Evolutionary conservation across 2,113 vertebrate genomes (phyloP), one percentile per base, ranked within the genome.

Genomic region (Columbina picui): DNA sequence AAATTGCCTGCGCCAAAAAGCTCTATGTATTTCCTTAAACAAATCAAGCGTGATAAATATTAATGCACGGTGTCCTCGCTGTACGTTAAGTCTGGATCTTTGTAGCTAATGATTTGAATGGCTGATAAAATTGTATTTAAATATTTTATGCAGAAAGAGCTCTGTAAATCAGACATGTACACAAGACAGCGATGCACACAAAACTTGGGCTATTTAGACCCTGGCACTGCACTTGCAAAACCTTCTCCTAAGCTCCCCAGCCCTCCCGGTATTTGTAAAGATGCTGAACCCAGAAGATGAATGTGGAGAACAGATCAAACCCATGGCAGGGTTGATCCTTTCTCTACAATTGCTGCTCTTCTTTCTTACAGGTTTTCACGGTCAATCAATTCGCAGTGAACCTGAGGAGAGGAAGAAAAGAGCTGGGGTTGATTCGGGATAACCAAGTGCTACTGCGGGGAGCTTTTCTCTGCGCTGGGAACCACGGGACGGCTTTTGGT

Each of bases 31-130:
- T 97, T 95, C 86, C 88, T 59, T 92, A 95, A 96, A 94, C 95
- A 96, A 96, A 97, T 96, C 90, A 94, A 87, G 94, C 76, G 19
- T 65, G 68, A 96, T 98, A 96, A 97, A 97, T 98, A 97, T 97
- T 98, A 95, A 98, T 95, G 96, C 89, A 3, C 20, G 10, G 26
- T 71, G 86, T 92, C 85, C 94, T 86, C 34, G 9, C 89, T 60
- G 67, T n/a, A 85, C 73, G 3, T 71, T 89, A 67, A 91, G 68
- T n/a, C 94, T 67, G 55, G n/a, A 70, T 87, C 89, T 41, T 87
- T 65, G 91, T 77, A 93, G 87, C 84, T 95, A 94, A 86, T 74
- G 95, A 97, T 93, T 9, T 63, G 92, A 93, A 43, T 32, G 89
- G 84, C 89, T 87, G 96, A 96, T 91, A 96, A 68, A 93, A 80